Evolutionary conservation across 2,888 invertebrate genomes (phyloP), one percentile per base, ranked within the genome.

Genomic region (Danaus chrysippus): DNA sequence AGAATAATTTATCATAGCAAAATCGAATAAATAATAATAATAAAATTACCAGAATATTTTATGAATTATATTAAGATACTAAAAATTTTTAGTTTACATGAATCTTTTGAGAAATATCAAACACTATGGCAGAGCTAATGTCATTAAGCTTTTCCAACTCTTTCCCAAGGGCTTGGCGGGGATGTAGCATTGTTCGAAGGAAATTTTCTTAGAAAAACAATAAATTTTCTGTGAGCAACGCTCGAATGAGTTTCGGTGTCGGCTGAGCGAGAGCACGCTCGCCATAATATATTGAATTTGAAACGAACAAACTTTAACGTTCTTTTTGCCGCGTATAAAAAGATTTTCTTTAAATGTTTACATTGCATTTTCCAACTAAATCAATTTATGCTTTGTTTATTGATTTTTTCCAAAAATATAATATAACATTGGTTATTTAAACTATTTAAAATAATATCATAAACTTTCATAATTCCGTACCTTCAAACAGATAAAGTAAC

Each of bases 191-290:
- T 80, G 82, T 78, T 79, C 78, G 79, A 83, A 83, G 83, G 79
- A 86, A 88, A 89, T 89, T 91, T 89, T 87, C 90, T 89, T 90
- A 90, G 86, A 86, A 90, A 91, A 91, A 90, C 90, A 91, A 91
- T 91, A 91, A 89, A 90, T 90, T 89, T 86, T 86, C 83, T 81
- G 84, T 81, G 84, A 84, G 87, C 81, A 79, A 83, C 88, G 90
- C 90, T 88, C 87, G 90, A 90, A 87, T 87, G 89, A 87, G 88
- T 88, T 89, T 88, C 85, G 83, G 86, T 88, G 90, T 89, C 88
- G 90, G 86, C 84, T 86, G 86, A 87, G 83, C 84, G 86, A 81
- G 86, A 85, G 89, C 90, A 87, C 90, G 90, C 90, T 82, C 88
- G 83, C 87, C 84, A 83, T 90, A 91, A 90, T 90, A 91, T 90